Conservation (phyloP, 2,113 vertebrate species). For the Pterocles orientalis region DNA sequence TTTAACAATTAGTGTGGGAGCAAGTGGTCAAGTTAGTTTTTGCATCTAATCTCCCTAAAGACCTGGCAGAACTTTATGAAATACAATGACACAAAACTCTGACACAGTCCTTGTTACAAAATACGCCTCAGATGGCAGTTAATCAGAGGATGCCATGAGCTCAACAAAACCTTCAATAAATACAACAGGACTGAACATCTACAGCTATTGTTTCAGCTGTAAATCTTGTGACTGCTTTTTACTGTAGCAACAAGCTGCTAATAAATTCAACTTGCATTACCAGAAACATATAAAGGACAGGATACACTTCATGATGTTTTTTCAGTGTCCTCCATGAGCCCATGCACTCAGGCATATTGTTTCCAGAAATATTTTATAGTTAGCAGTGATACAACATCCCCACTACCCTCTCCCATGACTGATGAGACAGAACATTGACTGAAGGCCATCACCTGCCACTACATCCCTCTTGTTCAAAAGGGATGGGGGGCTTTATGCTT, state of each 20-base stretch:
- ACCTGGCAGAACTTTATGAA: conserved; percentile 59
- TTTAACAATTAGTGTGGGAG: too few species aligned
- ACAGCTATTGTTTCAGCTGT: conserved; percentile 47
- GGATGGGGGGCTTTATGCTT: background rate
- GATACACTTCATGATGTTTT: conserved; percentile 31
- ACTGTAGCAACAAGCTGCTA: conserved; percentile 61
- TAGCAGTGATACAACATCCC: background rate
- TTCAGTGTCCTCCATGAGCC: conserved; percentile 13
- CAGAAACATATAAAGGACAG: conserved; percentile 22
- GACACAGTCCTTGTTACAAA: conserved; percentile 69
- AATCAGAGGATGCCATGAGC: conserved; percentile 73
- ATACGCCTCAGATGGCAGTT: conserved; percentile 57
- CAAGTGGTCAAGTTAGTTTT: conserved; percentile 58
- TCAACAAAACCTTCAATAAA: conserved; percentile 71
- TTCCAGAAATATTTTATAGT: conserved; percentile 36
- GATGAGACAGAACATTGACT: background rate
- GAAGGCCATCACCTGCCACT: background rate
- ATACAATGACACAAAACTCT: conserved; percentile 40
- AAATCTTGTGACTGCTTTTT: conserved; percentile 71
- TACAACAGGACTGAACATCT: conserved; percentile 34
- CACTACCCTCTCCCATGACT: background rate
- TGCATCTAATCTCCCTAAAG: conserved; percentile 55
- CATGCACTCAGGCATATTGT: conserved; percentile 2
- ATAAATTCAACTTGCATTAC: conserved; percentile 59
- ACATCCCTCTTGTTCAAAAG: background rate